Evolutionary conservation across 92 coral and sea anemone genomes (phyloP), one percentile per base, ranked within the genome.

Genomic region (Siderastrea radians): DNA sequence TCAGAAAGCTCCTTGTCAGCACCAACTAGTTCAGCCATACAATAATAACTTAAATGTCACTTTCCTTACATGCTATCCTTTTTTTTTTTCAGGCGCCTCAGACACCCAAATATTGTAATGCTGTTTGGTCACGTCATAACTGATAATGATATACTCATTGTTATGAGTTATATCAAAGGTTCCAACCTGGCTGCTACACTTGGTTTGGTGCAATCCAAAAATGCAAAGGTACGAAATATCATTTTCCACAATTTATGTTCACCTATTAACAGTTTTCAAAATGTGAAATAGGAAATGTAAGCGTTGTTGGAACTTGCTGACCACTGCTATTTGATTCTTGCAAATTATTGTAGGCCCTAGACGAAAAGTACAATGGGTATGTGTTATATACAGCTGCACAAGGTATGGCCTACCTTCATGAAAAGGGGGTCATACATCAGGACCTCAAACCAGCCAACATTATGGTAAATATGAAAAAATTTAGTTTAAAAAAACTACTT

Each of bases 361-460:
- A 80, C 45, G 2, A 7, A 14, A 66, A 47, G 64, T 66, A 80
- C n/a, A 19, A 80, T 80, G 85, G 85, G 1, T 80, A 13, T 49
- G 72, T 80, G 6, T 12, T 80, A 26, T 66, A 48, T n/a, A 61
- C 49, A 0, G 62, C 63, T 7, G 75, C 74, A 0, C 85, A 66
- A 80, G 85, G 85, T 51, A 47, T 26, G 15, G 70, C 49, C 3
- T 83, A 83, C 58, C 44, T 83, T 14, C 81, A 83, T 2, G 87
- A 83, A 26, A 74, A 57, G 52, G 87, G 59, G 2, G 49, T 83
- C 0, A 83, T 83, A 26, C 87, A 83, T 44, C 87, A 83, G 51
- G 87, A 83, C 51, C 50, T 83, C 1, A 83, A 83, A 12, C 87
- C 87, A 66, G 81, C 87, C 17, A 83, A 83, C 51, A 61, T 83